A percentile compares a stretch with the other conserved stretches of the same genome.
These are phyloP conservation scores for Drosophila leontia DNA, from an alignment of 1,140 invertebrate genomes.

Conservation along the genomic window DNA sequence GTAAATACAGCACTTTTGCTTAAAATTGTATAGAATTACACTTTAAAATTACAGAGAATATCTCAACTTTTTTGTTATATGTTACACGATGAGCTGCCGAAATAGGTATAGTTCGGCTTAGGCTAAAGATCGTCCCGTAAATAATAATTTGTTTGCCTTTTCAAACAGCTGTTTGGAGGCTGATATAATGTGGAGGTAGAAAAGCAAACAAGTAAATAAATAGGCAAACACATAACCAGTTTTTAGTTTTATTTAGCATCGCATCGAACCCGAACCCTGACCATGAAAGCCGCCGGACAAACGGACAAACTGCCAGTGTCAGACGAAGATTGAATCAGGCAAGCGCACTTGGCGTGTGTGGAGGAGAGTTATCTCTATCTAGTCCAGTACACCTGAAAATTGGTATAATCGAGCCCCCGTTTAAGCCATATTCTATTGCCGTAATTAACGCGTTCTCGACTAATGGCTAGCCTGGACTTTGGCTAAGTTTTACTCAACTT, in stretches of 20 bases:
- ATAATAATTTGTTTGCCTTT: conserved; percentile 39
- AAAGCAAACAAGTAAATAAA: conserved; percentile 25
- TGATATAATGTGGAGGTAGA: conserved; percentile 8
- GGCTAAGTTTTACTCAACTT: conserved; percentile 32
- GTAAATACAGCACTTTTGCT: not conserved
- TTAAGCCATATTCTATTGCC: conserved; percentile 27
- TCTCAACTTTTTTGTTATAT: not conserved
- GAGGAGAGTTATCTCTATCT: not conserved
- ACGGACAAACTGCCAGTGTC: conserved; percentile 15
- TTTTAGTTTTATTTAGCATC: conserved; percentile 32
- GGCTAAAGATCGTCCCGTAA: conserved; percentile 38
- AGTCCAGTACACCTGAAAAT: conserved; percentile 10
- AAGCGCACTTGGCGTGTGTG: conserved; percentile 12
- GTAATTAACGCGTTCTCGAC: conserved; percentile 18
- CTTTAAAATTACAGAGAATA: not conserved
- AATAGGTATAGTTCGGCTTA: conserved; percentile 5
- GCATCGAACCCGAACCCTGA: conserved; percentile 54
- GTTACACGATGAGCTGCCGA: conserved; percentile 3
- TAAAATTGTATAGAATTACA: not conserved
- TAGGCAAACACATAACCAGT: conserved; percentile 57
- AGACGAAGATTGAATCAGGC: conserved; percentile 5
- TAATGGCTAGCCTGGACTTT: conserved; percentile 32
- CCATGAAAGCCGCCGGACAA: conserved; percentile 58
- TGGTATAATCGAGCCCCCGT: not conserved
- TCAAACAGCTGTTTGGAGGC: conserved; percentile 40